These are phyloP conservation scores for Acyrthosiphon pisum DNA, from an alignment of 1,140 invertebrate species.

Conservation along the genomic window DNA sequence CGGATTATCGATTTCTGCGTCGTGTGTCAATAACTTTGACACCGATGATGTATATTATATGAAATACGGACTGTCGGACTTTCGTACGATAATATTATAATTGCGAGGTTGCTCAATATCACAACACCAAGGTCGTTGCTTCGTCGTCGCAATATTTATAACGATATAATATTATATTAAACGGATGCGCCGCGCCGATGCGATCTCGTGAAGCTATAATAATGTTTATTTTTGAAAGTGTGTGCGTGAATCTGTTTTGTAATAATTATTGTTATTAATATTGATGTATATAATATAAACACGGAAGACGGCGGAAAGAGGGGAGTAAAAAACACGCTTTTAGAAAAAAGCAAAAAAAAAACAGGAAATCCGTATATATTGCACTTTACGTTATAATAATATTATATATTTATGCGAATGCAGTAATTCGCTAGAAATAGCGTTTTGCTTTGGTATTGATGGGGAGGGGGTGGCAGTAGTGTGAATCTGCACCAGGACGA, in stretches of 20 bases:
- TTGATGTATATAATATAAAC: neutral
- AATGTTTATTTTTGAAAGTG: neutral
- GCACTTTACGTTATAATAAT: neutral
- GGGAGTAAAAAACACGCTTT: neutral
- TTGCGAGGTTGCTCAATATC: neutral
- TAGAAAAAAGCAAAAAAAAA: neutral
- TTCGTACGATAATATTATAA: neutral
- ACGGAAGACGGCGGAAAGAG: neutral
- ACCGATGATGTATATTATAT: neutral
- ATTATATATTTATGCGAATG: neutral
- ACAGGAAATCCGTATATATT: neutral
- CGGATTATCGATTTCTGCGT: neutral
- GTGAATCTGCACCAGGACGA: neutral
- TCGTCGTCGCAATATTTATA: neutral
- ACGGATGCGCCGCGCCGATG: neutral
- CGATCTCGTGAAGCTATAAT: neutral
- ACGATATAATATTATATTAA: neutral
- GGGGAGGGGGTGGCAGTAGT: too few species aligned
- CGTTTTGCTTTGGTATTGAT: neutral
- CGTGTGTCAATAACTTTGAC: constrained; percentile 16
- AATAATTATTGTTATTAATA: neutral
- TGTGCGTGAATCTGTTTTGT: neutral
- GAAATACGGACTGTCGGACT: neutral
- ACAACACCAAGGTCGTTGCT: neutral
- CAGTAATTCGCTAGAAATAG: neutral